phyloP scores from a whole-genome alignment of 1,140 invertebrate species.

The Ceratina australensis region DNA sequence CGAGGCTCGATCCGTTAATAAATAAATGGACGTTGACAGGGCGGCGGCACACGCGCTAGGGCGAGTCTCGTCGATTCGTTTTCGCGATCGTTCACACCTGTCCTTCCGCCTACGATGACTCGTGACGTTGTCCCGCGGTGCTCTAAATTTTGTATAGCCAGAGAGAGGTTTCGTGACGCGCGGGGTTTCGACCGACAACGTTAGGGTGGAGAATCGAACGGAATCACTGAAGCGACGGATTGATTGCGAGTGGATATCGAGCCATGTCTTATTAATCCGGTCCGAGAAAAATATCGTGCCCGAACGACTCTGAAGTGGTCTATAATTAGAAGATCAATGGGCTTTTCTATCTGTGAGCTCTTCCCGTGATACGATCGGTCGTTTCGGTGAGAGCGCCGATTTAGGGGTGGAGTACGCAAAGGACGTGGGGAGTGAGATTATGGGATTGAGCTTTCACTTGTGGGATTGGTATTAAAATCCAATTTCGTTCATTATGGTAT shows the following conservation, averaged over 20 bases:
- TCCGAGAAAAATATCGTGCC: not conserved
- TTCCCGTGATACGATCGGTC: not conserved
- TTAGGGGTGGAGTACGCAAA: not conserved
- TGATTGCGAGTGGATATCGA: not conserved
- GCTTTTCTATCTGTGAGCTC: not conserved
- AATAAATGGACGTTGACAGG: slow-evolving; percentile 36
- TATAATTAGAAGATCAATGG: not conserved
- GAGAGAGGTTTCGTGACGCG: too few relatives aligned
- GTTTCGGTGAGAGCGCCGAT: not conserved
- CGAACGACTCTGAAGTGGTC: not conserved
- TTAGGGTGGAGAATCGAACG: slow-evolving; percentile 3
- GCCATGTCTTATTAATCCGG: slow-evolving; percentile 9
- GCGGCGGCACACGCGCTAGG: too few relatives aligned
- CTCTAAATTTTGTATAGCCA: slow-evolving; percentile 1
- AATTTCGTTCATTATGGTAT: too few relatives aligned
- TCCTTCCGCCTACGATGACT: not conserved
- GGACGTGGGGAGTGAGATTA: not conserved
- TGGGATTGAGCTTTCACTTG: too few relatives aligned
- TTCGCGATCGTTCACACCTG: slow-evolving; percentile 29
- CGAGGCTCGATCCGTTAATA: slow-evolving; percentile 29
- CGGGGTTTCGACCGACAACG: not conserved
- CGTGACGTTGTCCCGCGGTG: not conserved
- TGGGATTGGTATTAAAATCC: too few relatives aligned
- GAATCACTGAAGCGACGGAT: not conserved
- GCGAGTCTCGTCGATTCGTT: slow-evolving; percentile 2